These are phyloP conservation scores for Pyrrhia umbra DNA, from an alignment of 2,888 invertebrate species.

Conservation along the genomic window DNA sequence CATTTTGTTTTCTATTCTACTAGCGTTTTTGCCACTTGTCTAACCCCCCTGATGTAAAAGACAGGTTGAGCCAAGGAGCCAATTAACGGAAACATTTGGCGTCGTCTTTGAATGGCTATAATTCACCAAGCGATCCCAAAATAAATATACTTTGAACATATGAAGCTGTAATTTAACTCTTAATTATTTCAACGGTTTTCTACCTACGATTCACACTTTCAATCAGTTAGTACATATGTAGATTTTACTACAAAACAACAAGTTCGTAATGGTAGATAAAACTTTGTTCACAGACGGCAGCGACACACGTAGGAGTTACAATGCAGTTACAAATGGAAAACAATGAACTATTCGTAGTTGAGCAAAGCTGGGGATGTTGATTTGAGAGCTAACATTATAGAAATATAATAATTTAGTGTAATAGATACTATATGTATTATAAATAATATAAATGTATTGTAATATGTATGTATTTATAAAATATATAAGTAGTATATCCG, in stretches of 20 bases:
- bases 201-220: background rate
- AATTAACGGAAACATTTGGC: too few relatives aligned
- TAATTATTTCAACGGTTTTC: background rate
- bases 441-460: too few relatives aligned
- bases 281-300: constrained; percentile 29
- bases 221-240: background rate
- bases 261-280: constrained; percentile 22
- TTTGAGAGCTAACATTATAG: constrained; percentile 20
- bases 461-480: too few relatives aligned
- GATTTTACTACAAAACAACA: background rate
- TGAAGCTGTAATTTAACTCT: background rate
- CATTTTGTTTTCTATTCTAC: too few relatives aligned
- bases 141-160: background rate
- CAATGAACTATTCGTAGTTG: constrained; percentile 45
- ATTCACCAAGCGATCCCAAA: background rate
- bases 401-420: constrained; percentile 39
- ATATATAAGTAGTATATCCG: too few relatives aligned
- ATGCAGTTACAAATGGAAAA: constrained; percentile 48
- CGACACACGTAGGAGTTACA: constrained; percentile 30
- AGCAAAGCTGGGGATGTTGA: constrained; percentile 26
- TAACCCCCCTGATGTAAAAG: too few relatives aligned
- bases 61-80: too few relatives aligned
- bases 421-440: too few relatives aligned
- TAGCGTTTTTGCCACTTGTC: too few relatives aligned
- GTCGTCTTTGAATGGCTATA: background rate